phyloP scores from a whole-genome alignment of 2,113 vertebrate species.

The Chitala chitala region DNA sequence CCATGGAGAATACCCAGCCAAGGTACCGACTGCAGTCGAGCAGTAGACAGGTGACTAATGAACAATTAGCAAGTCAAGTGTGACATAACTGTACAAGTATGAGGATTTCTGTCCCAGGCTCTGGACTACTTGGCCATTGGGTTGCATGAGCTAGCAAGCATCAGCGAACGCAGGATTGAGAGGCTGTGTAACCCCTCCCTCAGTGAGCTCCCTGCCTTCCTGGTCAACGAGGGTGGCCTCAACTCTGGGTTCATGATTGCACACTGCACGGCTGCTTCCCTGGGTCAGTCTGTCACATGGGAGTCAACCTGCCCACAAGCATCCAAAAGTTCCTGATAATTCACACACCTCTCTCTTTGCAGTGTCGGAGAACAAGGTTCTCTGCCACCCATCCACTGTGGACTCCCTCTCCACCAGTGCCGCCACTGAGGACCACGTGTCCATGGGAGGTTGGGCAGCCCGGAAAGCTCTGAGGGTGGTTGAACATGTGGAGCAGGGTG shows the following conservation, averaged over 20 bases:
- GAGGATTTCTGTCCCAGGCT: constrained; percentile 56
- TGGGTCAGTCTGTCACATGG: constrained; percentile 66
- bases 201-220: constrained; percentile 89
- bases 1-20: constrained; percentile 93
- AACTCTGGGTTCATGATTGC: constrained; percentile 99
- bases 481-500: constrained; percentile 95
- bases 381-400: constrained; percentile 95
- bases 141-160: constrained; percentile 88
- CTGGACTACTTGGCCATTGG: constrained; percentile 82
- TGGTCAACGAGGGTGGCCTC: constrained; percentile 92
- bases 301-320: background rate
- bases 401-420: constrained; percentile 97
- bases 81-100: background rate
- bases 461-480: constrained; percentile 89
- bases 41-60: too few species aligned
- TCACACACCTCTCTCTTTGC: constrained; percentile 31
- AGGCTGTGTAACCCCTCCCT: constrained; percentile 92
- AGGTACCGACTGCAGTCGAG: constrained; percentile 43
- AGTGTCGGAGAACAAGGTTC: constrained; percentile 96
- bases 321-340: background rate
- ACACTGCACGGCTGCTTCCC: constrained; percentile 89
- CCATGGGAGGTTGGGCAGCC: constrained; percentile 98
- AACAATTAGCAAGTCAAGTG: too few species aligned
- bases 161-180: constrained; percentile 93
- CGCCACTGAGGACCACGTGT: constrained; percentile 93